These are phyloP conservation scores for Plebejus melissa DNA, from an alignment of 2,888 invertebrate species.

Conservation along the genomic window DNA sequence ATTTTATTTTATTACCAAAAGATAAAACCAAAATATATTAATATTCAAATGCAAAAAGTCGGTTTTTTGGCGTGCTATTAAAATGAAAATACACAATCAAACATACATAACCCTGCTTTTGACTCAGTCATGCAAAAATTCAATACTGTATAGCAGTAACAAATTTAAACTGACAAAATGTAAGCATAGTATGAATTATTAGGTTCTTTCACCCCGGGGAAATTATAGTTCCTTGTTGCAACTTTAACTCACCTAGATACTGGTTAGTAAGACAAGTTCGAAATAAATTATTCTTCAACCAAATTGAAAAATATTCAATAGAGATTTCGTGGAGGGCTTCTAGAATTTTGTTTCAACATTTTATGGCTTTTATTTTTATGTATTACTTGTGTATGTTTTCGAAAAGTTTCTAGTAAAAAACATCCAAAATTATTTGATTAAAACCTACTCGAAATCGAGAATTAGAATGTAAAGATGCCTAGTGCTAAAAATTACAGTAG, in stretches of 20 bases:
- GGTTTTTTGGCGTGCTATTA: not conserved
- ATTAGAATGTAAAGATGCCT: too few relatives aligned
- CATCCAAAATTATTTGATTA: too few relatives aligned
- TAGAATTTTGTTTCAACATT: not conserved
- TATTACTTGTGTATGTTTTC: too few relatives aligned
- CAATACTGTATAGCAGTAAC: conserved; percentile 37
- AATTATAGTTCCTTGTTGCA: conserved; percentile 77
- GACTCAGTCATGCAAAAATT: not conserved
- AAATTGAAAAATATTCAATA: conserved; percentile 48
- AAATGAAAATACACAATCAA: not conserved
- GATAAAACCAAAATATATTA: too few relatives aligned
- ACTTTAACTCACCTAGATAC: conserved; percentile 69
- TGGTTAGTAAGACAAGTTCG: conserved; percentile 49
- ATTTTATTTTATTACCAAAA: too few relatives aligned
- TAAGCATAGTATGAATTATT: conserved; percentile 76
- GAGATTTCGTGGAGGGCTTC: conserved; percentile 4
- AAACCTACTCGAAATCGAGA: too few relatives aligned
- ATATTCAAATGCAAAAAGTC: not conserved
- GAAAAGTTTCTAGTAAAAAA: too few relatives aligned
- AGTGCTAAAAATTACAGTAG: too few relatives aligned
- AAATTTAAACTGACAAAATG: conserved; percentile 76
- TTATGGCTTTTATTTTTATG: not conserved
- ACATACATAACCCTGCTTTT: not conserved
- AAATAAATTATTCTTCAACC: conserved; percentile 59
- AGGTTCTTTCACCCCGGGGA: conserved; percentile 65